Evolutionary conservation across 2,113 vertebrate genomes (phyloP).

Genomic region (Triplophysa dalaica): DNA sequence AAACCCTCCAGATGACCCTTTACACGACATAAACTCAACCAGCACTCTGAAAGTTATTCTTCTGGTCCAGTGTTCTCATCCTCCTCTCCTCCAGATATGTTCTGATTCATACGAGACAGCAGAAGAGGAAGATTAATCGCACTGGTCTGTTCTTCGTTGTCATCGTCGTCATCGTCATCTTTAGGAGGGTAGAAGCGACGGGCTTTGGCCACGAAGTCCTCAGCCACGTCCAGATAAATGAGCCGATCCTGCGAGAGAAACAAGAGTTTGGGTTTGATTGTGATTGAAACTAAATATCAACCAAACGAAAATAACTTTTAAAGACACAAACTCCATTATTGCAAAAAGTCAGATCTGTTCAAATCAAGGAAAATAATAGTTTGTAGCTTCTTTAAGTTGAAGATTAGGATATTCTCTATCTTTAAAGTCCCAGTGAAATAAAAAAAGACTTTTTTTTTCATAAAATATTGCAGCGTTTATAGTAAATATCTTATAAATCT

Average conservation of each 20-base stretch:
- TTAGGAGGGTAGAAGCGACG: slow-evolving; percentile 77
- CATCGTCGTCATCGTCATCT: slow-evolving; percentile 62
- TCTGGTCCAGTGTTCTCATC: slow-evolving; percentile 59
- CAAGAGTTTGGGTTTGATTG: not conserved
- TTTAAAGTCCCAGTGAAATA: too few relatives aligned
- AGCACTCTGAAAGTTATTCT: slow-evolving; percentile 7
- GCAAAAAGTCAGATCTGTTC: too few relatives aligned
- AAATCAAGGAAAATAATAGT: too few relatives aligned
- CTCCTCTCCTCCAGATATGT: slow-evolving; percentile 59
- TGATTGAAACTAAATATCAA: too few relatives aligned
- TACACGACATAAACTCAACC: not conserved
- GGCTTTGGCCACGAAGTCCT: slow-evolving; percentile 79
- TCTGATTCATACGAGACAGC: slow-evolving; percentile 68
- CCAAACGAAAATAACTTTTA: too few relatives aligned
- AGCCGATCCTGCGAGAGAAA: slow-evolving; percentile 74
- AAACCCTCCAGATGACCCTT: not conserved
- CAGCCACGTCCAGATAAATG: slow-evolving; percentile 77
- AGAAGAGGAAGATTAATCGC: slow-evolving; percentile 70
- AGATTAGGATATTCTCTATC: too few relatives aligned
- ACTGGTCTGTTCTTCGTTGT: slow-evolving; percentile 63
- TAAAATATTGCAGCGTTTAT: too few relatives aligned
- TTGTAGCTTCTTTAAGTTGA: too few relatives aligned
- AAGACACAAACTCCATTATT: too few relatives aligned
- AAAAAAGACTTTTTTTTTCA: too few relatives aligned
- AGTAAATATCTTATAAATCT: too few relatives aligned